Evolutionary conservation across 2,113 vertebrate genomes (phyloP).

Genomic region (Carassius carassius): DNA sequence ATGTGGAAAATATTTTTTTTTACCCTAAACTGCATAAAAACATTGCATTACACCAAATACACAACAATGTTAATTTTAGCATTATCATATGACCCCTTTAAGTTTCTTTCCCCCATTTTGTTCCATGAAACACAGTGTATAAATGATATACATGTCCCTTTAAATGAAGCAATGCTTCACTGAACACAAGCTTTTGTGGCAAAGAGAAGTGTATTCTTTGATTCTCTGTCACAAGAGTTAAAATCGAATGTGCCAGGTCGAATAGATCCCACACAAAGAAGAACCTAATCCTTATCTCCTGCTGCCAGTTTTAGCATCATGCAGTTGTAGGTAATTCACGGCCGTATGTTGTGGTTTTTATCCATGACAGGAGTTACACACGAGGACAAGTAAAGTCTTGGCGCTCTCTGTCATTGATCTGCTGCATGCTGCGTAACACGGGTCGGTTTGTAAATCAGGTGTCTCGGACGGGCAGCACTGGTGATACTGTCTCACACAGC

Average conservation of each 20-base stretch:
- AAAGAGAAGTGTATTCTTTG: not conserved
- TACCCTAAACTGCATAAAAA: too few species aligned
- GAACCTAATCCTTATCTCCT: conserved; percentile 1
- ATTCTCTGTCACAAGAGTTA: conserved; percentile 9
- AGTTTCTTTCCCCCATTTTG: not conserved
- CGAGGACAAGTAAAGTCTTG: not conserved
- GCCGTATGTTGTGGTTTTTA: not conserved
- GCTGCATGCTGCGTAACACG: not conserved
- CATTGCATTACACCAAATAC: too few species aligned
- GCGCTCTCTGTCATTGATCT: conserved; percentile 14
- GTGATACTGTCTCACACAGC: not conserved
- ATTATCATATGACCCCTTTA: too few species aligned
- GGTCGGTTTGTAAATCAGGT: conserved; percentile 18
- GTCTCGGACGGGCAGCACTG: not conserved
- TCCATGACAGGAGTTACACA: not conserved
- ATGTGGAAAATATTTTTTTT: too few species aligned
- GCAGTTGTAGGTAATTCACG: not conserved
- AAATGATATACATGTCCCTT: not conserved
- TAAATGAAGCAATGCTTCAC: not conserved
- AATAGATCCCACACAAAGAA: not conserved
- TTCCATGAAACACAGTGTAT: not conserved
- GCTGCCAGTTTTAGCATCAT: not conserved
- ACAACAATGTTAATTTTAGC: too few species aligned
- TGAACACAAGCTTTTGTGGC: conserved; percentile 16
- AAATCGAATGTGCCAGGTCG: not conserved